phyloP scores from a whole-genome alignment of 2,797 vertebrate genomes.

The Sebastes cheni region DNA sequence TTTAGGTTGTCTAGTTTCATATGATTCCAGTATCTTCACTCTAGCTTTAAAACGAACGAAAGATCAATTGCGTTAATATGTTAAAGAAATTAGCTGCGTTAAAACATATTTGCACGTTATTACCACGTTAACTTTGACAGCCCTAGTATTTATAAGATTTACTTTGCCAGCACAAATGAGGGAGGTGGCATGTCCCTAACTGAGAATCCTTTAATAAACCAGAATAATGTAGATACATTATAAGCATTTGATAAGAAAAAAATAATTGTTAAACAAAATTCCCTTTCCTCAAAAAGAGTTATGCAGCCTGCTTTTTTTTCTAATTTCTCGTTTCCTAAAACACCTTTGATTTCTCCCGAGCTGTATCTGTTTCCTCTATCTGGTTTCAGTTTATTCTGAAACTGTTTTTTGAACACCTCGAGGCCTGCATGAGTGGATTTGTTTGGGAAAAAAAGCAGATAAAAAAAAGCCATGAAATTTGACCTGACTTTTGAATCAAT shows the following conservation, averaged over 20 bases:
- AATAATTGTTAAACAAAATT: background rate
- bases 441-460: conserved; percentile 25
- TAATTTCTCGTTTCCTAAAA: conserved; percentile 31
- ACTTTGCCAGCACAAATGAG: background rate
- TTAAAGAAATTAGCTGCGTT: too few relatives aligned
- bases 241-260: background rate
- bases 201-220: background rate
- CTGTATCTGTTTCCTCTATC: conserved; percentile 47
- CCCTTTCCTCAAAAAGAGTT: conserved; percentile 11
- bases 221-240: background rate
- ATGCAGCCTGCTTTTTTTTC: conserved; percentile 61
- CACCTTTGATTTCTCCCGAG: conserved; percentile 38
- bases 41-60: too few relatives aligned
- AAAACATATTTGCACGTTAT: too few relatives aligned
- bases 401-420: conserved; percentile 35
- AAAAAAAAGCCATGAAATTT: conserved; percentile 44
- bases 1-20: too few relatives aligned
- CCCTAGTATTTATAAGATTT: background rate
- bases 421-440: conserved; percentile 82
- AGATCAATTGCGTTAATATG: too few relatives aligned
- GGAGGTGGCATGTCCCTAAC: conserved; percentile 49
- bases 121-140: too few relatives aligned
- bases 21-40: too few relatives aligned
- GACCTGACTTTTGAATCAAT: conserved; percentile 85
- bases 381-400: conserved; percentile 48